Conservation (phyloP, 2,888 invertebrate genomes). For the Fragum whitleyi region DNA sequence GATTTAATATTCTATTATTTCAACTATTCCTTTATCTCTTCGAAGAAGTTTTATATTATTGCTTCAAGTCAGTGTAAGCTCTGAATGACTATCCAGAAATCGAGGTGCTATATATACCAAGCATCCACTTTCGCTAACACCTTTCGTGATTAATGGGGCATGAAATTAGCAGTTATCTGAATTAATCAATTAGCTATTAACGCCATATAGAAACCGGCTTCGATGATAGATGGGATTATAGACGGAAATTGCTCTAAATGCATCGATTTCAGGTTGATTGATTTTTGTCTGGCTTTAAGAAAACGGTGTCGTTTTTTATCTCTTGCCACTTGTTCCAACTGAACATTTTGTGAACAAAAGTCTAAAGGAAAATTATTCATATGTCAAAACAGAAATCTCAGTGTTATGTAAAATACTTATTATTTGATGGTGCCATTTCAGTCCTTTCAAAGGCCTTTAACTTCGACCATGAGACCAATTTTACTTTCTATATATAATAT, state of each 20-base stretch:
- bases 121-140: neutral
- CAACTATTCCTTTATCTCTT: too few species aligned
- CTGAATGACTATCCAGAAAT: neutral
- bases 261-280: neutral
- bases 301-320: neutral
- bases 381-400: too few species aligned
- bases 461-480: too few species aligned
- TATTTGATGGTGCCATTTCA: too few species aligned
- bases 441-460: too few species aligned
- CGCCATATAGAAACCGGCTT: neutral
- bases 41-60: too few species aligned
- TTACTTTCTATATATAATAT: too few species aligned
- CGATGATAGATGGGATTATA: neutral
- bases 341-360: too few species aligned
- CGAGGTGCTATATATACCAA: slow-evolving; percentile 16
- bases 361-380: too few species aligned
- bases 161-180: neutral
- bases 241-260: slow-evolving; percentile 7
- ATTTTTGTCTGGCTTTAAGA: slow-evolving; percentile 6
- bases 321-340: neutral
- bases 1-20: too few species aligned
- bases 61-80: neutral
- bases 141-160: neutral
- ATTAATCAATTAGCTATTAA: neutral
- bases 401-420: too few species aligned